Evolutionary conservation across 2,113 vertebrate species (phyloP).

Genomic region (Amblyopsis rosae): DNA sequence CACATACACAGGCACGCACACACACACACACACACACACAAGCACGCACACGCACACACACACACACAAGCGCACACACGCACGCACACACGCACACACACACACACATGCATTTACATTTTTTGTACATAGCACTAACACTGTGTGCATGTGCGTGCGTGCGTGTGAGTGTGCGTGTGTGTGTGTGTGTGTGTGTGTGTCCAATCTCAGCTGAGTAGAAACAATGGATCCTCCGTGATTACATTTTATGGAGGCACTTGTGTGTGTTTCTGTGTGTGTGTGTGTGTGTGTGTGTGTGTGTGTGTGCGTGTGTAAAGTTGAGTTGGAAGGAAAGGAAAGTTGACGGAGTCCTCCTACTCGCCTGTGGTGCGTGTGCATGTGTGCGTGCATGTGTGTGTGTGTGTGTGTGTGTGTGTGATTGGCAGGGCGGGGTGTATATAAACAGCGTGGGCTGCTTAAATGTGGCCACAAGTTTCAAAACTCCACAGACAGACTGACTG

Average conservation of each 20-base stretch:
- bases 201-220: no score
- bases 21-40: not conserved
- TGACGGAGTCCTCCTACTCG: not conserved
- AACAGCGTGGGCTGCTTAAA: not conserved
- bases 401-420: not conserved
- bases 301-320: constrained; percentile 8
- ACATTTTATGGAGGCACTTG: no score
- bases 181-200: no score
- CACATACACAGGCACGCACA: constrained; percentile 10
- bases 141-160: no score
- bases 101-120: no score
- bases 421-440: not conserved
- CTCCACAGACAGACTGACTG: not conserved
- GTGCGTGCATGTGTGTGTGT: not conserved
- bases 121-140: no score
- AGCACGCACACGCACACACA: no score
- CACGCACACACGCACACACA: no score
- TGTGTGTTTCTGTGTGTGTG: not conserved
- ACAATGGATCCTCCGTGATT: no score
- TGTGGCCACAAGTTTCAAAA: constrained; percentile 1
- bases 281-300: constrained; percentile 8
- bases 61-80: no score
- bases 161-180: no score
- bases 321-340: not conserved
- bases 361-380: not conserved